These are phyloP conservation scores for Onchidella celtica DNA, from an alignment of 2,888 invertebrate genomes.

Conservation along the genomic window DNA sequence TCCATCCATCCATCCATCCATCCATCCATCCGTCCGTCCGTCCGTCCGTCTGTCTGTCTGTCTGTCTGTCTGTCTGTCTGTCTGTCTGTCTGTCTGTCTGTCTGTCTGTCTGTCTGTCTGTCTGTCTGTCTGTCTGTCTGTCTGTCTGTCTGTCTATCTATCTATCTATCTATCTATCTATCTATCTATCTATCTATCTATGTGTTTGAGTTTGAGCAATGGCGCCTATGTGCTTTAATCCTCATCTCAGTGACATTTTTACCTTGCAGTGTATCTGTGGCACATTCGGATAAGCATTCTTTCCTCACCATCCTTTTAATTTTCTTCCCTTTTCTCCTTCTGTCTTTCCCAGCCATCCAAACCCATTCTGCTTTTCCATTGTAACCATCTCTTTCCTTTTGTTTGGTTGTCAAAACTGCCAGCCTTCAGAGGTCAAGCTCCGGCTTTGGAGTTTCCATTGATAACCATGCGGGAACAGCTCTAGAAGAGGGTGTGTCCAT, in stretches of 20 bases:
- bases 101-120: slow-evolving; percentile 3
- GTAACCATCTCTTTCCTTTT: background rate
- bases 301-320: background rate
- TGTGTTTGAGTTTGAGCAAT: too few relatives aligned
- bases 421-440: background rate
- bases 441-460: background rate
- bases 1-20: background rate
- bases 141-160: slow-evolving; percentile 7
- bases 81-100: background rate
- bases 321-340: background rate
- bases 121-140: background rate
- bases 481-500: too few relatives aligned
- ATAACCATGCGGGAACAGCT: too few relatives aligned
- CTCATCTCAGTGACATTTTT: too few relatives aligned
- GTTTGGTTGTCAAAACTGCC: background rate
- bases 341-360: slow-evolving; percentile 18
- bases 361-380: background rate
- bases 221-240: too few relatives aligned
- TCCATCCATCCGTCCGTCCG: background rate
- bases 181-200: too few relatives aligned
- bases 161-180: background rate
- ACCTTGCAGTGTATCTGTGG: too few relatives aligned
- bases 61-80: background rate
- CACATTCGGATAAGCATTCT: background rate
- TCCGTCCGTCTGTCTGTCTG: background rate